Base-by-base conservation (phyloP, 2,797 vertebrate species). In the Clamator glandarius region DNA sequence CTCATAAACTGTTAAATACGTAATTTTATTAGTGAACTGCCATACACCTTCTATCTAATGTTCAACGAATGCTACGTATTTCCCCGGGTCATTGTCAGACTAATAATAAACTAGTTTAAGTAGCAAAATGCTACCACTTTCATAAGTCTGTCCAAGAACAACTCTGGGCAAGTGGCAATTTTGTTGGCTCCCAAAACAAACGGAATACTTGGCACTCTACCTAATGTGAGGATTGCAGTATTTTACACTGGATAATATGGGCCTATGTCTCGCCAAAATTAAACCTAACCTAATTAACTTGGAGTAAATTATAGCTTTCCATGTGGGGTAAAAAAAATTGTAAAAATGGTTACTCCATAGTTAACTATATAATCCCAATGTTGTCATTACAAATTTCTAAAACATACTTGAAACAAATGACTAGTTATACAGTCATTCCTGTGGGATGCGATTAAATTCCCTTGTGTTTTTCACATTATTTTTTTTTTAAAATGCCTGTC, bases 161-260 rank as follows among this genome's bases (percentile, higher is more conserved):
- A 84, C 87, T 77, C 91, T 61, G 80, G 91, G 91, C 95, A 96
- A 96, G 93, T 95, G 92, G 96, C 95, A 94, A 90, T 96, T 96
- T 95, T 91, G 92, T 73, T 95, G 95, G 96, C 92, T 97, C 95
- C 92, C 91, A 92, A 96, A 96, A 80, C 89, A 96, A 91, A 91
- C 7, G 20, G 83, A 94, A 91, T 94, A 94, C 74, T 96, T 97
- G 96, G 96, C 96, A 96, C 58, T 17, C 81, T 75, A 86, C 80
- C 68, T 87, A 94, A 90, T 9, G 2, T 69, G 83, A 90, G 95
- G 96, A 96, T 96, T 96, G 95, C 70, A 94, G 93, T 82, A 93
- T 84, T 90, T 95, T 91, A 94, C 91, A 92, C 5, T 4, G 89
- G 89, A 95, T 96, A 96, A 97, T 93, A 80, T 26, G 17, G 83